A percentile compares a stretch with the other conserved stretches of the same genome.
Conservation (phyloP, 2,888 invertebrate species). For the Apodemia mormo region DNA sequence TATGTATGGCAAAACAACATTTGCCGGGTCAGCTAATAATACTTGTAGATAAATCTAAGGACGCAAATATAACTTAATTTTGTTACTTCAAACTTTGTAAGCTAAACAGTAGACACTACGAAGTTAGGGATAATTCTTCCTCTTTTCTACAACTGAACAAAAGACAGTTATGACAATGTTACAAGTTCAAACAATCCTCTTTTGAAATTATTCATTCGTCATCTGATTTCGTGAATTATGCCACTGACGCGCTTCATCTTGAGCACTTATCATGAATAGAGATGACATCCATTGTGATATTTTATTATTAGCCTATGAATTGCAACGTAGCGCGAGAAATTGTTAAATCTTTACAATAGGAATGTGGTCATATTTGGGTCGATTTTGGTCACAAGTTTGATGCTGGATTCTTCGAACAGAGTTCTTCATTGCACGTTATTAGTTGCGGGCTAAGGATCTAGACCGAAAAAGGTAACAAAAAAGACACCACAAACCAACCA, state of each 20-base stretch:
- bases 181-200: slow-evolving; percentile 51
- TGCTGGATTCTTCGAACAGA: neutral
- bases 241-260: slow-evolving; percentile 69
- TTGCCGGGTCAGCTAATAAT: no score
- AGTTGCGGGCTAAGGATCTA: no score
- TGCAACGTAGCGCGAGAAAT: slow-evolving; percentile 75
- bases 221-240: slow-evolving; percentile 71
- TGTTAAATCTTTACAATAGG: slow-evolving; percentile 77
- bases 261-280: slow-evolving; percentile 76
- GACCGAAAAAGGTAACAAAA: no score
- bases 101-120: slow-evolving; percentile 12
- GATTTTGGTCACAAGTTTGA: slow-evolving; percentile 43
- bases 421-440: no score
- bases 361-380: slow-evolving; percentile 71
- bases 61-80: neutral
- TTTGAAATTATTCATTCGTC: slow-evolving; percentile 60
- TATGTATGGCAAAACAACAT: no score
- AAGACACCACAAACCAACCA: no score
- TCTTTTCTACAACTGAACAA: slow-evolving; percentile 30
- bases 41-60: neutral
- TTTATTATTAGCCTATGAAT: slow-evolving; percentile 76
- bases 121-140: slow-evolving; percentile 24
- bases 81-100: slow-evolving; percentile 21
- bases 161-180: slow-evolving; percentile 47
- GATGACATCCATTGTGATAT: slow-evolving; percentile 78